These are phyloP conservation scores for Hycleus cichorii DNA, from an alignment of 1,140 invertebrate genomes.

Conservation along the genomic window DNA sequence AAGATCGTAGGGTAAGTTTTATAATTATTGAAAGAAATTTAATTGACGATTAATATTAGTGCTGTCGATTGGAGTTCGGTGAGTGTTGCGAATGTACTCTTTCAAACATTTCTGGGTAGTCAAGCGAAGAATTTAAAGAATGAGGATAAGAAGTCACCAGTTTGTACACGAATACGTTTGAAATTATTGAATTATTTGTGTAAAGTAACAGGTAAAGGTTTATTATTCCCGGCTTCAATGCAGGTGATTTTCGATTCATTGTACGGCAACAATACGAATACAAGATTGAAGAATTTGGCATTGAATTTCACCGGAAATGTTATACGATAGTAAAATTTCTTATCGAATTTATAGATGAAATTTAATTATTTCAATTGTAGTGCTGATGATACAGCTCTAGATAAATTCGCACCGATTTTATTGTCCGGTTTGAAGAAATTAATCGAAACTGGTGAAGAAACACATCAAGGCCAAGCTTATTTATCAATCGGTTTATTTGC, in stretches of 20 bases:
- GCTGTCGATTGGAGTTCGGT: constrained; percentile 68
- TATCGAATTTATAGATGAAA: background rate
- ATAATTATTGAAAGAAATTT: background rate
- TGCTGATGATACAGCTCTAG: constrained; percentile 42
- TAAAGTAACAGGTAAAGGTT: constrained; percentile 67
- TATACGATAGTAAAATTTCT: constrained; percentile 60
- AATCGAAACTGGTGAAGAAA: constrained; percentile 54
- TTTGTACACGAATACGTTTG: constrained; percentile 71
- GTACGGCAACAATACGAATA: constrained; percentile 75
- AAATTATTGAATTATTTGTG: constrained; percentile 80
- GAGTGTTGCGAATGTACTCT: constrained; percentile 62
- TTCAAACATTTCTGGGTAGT: constrained; percentile 69
- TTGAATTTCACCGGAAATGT: constrained; percentile 77
- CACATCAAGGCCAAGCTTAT: constrained; percentile 64
- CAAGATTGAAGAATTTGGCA: constrained; percentile 70
- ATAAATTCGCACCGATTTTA: constrained; percentile 56
- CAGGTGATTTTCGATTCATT: constrained; percentile 83
- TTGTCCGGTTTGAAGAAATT: constrained; percentile 64
- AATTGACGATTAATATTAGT: constrained; percentile 42
- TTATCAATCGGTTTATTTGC: constrained; percentile 67
- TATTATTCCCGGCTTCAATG: constrained; percentile 71
- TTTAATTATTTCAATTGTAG: no score
- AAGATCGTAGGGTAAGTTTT: constrained; percentile 56
- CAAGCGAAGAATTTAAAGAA: constrained; percentile 50
- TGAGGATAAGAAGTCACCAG: constrained; percentile 62